Percentiles rank a stretch among this genome's conserved stretches.
phyloP scores from a whole-genome alignment of 2,888 invertebrate species.

The Eupithecia centaureata region DNA sequence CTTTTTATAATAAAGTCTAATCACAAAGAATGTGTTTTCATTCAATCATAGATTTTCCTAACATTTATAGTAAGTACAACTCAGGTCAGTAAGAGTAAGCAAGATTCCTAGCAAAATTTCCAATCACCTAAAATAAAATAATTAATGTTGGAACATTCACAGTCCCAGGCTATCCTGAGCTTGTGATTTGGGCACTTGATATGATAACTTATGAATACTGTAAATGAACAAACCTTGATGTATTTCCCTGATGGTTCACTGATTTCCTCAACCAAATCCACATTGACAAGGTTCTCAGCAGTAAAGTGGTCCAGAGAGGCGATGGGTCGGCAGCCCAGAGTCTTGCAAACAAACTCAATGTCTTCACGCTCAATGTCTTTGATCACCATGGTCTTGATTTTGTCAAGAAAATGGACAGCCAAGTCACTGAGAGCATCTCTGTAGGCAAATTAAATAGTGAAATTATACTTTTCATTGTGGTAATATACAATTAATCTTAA shows the following conservation, averaged over 20 bases:
- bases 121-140: too few relatives aligned
- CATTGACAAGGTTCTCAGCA: conserved; percentile 94
- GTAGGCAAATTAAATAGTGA: not conserved
- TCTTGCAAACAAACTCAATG: conserved; percentile 98
- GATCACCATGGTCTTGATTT: conserved; percentile 99
- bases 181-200: too few relatives aligned
- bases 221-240: conserved; percentile 87
- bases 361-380: conserved; percentile 99
- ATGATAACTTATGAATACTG: not conserved
- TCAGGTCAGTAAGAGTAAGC: too few relatives aligned
- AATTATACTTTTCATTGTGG: too few relatives aligned
- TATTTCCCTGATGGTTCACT: conserved; percentile 94
- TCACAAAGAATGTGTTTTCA: not conserved
- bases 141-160: too few relatives aligned
- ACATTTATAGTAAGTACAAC: not conserved
- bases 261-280: conserved; percentile 97
- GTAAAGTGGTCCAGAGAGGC: conserved; percentile 99
- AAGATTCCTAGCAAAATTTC: too few relatives aligned
- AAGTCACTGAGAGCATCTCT: conserved; percentile 98
- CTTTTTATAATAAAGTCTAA: too few relatives aligned
- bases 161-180: not conserved
- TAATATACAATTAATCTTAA: too few relatives aligned
- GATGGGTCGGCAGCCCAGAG: conserved; percentile 96
- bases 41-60: not conserved
- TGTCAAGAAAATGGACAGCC: conserved; percentile 98